These are phyloP conservation scores for Drosophila putrida DNA, from an alignment of 2,888 invertebrate genomes.

Conservation along the genomic window DNA sequence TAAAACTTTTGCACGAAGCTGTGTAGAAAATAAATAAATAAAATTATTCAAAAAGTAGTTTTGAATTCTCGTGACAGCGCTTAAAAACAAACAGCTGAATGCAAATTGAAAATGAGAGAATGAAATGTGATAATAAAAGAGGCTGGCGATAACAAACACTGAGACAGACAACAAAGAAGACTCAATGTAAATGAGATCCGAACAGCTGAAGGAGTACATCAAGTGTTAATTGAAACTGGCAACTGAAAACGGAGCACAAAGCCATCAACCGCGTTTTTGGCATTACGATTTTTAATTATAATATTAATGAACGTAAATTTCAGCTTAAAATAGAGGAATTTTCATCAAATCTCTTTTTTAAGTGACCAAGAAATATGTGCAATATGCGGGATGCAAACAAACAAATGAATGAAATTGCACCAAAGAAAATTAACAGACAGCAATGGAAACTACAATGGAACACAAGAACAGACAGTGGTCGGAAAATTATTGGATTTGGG, in stretches of 20 bases:
- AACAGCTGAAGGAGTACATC: conserved; percentile 23
- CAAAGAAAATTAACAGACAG: conserved; percentile 55
- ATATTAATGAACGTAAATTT: conserved; percentile 40
- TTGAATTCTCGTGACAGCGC: conserved; percentile 72
- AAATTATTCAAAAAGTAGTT: conserved; percentile 72
- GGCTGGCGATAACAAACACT: conserved; percentile 41
- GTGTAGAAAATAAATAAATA: conserved; percentile 73
- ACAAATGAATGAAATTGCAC: conserved; percentile 66
- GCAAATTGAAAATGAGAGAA: conserved; percentile 66
- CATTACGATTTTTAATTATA: conserved; percentile 47
- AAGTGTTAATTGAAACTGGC: conserved; percentile 47
- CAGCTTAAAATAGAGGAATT: conserved; percentile 14
- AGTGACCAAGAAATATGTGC: conserved; percentile 59
- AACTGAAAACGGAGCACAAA: conserved; percentile 17
- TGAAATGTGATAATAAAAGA: conserved; percentile 61
- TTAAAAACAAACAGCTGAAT: conserved; percentile 71
- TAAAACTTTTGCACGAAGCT: conserved; percentile 54
- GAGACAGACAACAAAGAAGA: conserved; percentile 36
- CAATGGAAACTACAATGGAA: conserved; percentile 27
- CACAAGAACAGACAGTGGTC: conserved; percentile 27
- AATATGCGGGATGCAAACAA: conserved; percentile 73
- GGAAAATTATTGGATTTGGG: conserved; percentile 70
- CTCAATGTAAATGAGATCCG: conserved; percentile 59
- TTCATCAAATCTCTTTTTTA: conserved; percentile 36
- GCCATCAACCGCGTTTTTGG: conserved; percentile 39